Evolutionary conservation across 2,113 vertebrate species (phyloP).

Genomic region (Pungitius pungitius): DNA sequence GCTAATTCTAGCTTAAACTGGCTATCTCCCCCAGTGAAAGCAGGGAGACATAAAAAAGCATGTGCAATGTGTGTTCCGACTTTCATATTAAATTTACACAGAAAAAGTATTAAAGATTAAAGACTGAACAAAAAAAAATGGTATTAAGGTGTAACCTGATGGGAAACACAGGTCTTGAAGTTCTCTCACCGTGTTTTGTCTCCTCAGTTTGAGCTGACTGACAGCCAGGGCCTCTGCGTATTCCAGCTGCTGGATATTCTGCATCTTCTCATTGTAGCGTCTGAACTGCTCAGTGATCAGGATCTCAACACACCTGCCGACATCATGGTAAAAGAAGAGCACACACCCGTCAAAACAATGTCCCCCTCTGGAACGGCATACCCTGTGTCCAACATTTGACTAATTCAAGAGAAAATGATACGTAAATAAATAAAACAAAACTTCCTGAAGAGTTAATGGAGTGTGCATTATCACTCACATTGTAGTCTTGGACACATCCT

Average conservation of each 20-base stretch:
- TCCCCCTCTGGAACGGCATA: slow-evolving; percentile 1
- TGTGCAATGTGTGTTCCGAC: too few relatives aligned
- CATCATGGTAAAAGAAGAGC: background rate
- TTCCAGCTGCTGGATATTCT: slow-evolving; percentile 92
- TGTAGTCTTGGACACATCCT: slow-evolving; percentile 92
- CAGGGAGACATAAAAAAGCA: too few relatives aligned
- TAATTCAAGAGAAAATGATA: background rate
- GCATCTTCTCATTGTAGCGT: slow-evolving; percentile 93
- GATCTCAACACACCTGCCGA: slow-evolving; percentile 92
- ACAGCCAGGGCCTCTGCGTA: slow-evolving; percentile 87
- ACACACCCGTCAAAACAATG: background rate
- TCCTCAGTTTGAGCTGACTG: slow-evolving; percentile 86
- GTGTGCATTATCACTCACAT: slow-evolving; percentile 81
- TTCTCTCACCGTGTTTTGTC: slow-evolving; percentile 85
- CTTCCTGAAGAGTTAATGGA: background rate
- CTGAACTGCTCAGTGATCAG: slow-evolving; percentile 92
- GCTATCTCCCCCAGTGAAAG: background rate
- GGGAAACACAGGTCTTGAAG: background rate
- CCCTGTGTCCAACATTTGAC: background rate
- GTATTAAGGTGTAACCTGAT: too few relatives aligned
- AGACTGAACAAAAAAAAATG: too few relatives aligned
- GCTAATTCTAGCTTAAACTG: background rate
- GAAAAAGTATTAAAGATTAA: too few relatives aligned
- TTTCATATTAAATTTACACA: too few relatives aligned
- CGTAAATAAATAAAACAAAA: background rate